Evolutionary conservation across 2,113 vertebrate species (phyloP), one percentile per base, ranked within the genome.

Genomic region (Antennarius striatus): DNA sequence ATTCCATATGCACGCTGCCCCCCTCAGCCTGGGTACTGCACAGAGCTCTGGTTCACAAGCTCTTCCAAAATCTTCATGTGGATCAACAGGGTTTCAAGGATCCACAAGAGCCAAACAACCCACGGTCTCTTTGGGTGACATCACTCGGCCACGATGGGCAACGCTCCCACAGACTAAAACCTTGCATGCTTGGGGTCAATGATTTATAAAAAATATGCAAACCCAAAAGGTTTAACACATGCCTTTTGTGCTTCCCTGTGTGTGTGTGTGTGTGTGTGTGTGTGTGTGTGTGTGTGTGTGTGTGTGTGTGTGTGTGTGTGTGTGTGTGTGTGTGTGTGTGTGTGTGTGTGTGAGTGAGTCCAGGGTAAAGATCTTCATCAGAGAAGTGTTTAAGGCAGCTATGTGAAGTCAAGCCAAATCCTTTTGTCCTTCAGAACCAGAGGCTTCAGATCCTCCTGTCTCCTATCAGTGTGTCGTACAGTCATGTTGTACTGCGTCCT

Each of bases 321-420:
- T 15, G 63, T 52, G 61, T 59, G 10, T 75, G 10, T 56, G 17
- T 49, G 73, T 66, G 14, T 53, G 48, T 52, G 53, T 63, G 48
- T 49, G 54, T 30, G 42, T 50, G 15, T 15, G 63, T 52, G 61
- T 17, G 17, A 15, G 16, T 56, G 28, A 8, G 40, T 22, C 22
- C 22, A 22, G 22, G 22, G 22, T 2, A 22, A 22, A 22, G 22
- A 22, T 40, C 52, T 68, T 55, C 0, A 0, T 59, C n/a, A 48
- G 15, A 71, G 17, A 64, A 45, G 32, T 54, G 49, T 69, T 68
- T 10, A 63, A 49, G 78, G 86, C 84, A 85, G 86, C 86, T 85
- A 76, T 61, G 39, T 71, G 6, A 81, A 77, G 64, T 75, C 13
- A 83, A 77, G 86, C 86, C 84, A 88, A 85, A 64, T 46, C 8